Percentiles rank a stretch among this genome's conserved stretches.
Conservation (phyloP, 2,888 invertebrate species). For the Pheosia gnoma region DNA sequence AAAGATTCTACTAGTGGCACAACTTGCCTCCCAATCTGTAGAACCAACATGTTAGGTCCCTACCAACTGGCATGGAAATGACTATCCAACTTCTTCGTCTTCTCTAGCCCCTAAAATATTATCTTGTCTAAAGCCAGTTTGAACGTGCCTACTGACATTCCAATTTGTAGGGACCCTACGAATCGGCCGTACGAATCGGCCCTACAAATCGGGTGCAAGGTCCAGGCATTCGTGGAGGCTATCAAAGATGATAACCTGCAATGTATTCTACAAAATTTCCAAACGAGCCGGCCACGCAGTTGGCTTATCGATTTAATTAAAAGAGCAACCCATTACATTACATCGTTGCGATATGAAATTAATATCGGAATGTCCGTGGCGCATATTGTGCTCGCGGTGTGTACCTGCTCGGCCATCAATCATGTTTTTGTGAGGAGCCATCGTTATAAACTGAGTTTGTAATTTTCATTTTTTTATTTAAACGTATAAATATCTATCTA, state of each 20-base stretch:
- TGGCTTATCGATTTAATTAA: slow-evolving; percentile 53
- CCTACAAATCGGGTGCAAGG: no score
- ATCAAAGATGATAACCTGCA: neutral
- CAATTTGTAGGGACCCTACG: no score
- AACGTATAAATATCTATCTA: neutral
- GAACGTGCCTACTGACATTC: no score
- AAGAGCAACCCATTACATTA: slow-evolving; percentile 36
- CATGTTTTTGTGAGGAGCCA: slow-evolving; percentile 18
- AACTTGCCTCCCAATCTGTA: no score
- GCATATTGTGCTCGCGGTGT: slow-evolving; percentile 29
- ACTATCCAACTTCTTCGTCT: no score
- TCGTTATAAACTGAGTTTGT: slow-evolving; percentile 2
- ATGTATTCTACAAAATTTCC: slow-evolving; percentile 9
- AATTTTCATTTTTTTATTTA: neutral
- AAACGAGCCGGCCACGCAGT: slow-evolving; percentile 15
- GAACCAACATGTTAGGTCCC: no score
- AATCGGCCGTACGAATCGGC: no score
- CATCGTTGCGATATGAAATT: slow-evolving; percentile 44
- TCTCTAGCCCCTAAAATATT: no score
- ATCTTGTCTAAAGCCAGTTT: no score
- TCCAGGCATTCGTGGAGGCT: no score
- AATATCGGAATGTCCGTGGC: slow-evolving; percentile 51
- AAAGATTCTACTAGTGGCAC: no score
- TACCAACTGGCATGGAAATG: no score
- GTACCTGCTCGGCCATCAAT: slow-evolving; percentile 23